These are phyloP conservation scores for Chrysodeixis includens DNA, from an alignment of 2,888 invertebrate species.

Conservation along the genomic window DNA sequence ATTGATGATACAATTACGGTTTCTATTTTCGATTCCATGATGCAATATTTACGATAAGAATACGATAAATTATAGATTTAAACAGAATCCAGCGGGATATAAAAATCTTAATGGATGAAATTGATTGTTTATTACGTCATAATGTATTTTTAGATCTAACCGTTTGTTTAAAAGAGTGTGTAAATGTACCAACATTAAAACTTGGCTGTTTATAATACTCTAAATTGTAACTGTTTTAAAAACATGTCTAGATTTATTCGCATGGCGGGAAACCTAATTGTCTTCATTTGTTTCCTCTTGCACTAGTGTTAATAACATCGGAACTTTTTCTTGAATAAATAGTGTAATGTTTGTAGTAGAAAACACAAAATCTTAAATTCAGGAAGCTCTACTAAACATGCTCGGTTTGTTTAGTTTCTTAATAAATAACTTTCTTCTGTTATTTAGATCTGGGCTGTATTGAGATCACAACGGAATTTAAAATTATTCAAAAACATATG, in stretches of 20 bases:
- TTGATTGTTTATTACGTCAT: conserved; percentile 1
- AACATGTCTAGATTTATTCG: conserved; percentile 13
- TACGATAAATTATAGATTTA: conserved; percentile 3
- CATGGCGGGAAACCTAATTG: neutral
- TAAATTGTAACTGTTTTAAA: neutral
- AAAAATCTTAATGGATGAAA: conserved; percentile 1
- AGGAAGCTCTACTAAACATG: neutral
- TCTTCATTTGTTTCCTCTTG: conserved; percentile 6
- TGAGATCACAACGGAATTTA: neutral
- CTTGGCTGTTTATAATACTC: neutral
- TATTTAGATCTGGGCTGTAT: neutral
- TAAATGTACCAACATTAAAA: neutral
- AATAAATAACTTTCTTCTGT: neutral
- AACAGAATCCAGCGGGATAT: conserved; percentile 4
- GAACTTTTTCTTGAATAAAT: conserved; percentile 1
- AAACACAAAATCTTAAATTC: neutral
- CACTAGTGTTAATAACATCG: neutral
- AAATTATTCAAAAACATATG: neutral
- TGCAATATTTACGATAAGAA: conserved; percentile 3
- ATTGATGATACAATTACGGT: conserved; percentile 1
- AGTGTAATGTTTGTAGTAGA: neutral
- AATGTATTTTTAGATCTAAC: neutral
- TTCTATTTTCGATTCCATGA: neutral
- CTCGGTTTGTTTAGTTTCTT: neutral
- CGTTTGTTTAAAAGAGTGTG: neutral